A percentile compares a stretch with the other conserved stretches of the same genome.
phyloP scores from a whole-genome alignment of 2,888 invertebrate species.

The Ptilodon capucinus region DNA sequence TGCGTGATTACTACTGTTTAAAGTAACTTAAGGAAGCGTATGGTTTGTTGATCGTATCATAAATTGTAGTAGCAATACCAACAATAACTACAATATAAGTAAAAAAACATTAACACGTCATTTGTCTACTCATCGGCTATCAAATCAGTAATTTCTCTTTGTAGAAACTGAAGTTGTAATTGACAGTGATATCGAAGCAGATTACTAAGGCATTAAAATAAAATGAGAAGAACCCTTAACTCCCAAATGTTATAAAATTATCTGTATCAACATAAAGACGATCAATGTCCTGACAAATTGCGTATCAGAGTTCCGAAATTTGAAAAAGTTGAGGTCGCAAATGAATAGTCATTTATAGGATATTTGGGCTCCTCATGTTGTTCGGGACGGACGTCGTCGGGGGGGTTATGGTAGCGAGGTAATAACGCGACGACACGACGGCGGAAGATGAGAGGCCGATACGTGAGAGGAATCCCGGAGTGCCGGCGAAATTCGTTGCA shows the following conservation, averaged over 20 bases:
- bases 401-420: conserved; percentile 65
- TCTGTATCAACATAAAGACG: not conserved
- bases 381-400: conserved; percentile 39
- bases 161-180: not conserved
- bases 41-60: no score
- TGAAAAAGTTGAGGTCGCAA: conserved; percentile 18
- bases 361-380: conserved; percentile 46
- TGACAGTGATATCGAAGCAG: not conserved
- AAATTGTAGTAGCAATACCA: no score
- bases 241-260: not conserved
- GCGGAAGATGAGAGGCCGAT: conserved; percentile 65
- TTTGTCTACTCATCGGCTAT: no score
- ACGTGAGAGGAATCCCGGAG: conserved; percentile 67
- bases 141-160: not conserved
- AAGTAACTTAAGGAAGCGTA: conserved; percentile 2
- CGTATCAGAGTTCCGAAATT: conserved; percentile 13
- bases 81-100: no score
- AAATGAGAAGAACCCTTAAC: no score
- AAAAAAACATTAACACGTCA: not conserved
- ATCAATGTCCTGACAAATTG: not conserved
- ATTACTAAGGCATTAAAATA: no score
- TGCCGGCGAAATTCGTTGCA: conserved; percentile 47
- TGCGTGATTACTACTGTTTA: not conserved
- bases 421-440: conserved; percentile 71
- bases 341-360: conserved; percentile 38